Conservation (phyloP, 2,113 vertebrate genomes). For the Cryptomyrus ogoouensis region DNA sequence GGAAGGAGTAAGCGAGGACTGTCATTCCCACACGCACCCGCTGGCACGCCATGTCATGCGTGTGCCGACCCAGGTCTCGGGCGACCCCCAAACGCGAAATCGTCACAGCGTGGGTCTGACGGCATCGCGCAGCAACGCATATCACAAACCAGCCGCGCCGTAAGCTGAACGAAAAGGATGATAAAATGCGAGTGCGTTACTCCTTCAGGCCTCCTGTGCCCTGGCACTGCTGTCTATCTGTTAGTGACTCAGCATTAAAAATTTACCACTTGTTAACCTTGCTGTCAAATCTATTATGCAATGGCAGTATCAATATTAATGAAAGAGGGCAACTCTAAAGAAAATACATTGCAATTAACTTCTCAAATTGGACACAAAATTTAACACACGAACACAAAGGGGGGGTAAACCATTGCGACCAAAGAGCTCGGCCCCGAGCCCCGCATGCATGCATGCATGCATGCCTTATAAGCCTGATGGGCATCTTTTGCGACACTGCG, state of each 20-base stretch:
- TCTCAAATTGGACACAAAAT: neutral
- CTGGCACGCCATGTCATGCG: neutral
- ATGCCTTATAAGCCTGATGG: neutral
- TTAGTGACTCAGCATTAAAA: constrained; percentile 38
- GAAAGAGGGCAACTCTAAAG: constrained; percentile 23
- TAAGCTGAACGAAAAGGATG: too few relatives aligned
- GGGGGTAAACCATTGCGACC: neutral
- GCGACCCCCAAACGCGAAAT: fast-evolving
- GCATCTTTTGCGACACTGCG: neutral
- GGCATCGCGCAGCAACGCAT: neutral
- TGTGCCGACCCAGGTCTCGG: neutral
- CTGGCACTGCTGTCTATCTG: constrained; percentile 27
- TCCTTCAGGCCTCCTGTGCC: neutral
- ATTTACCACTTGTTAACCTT: constrained; percentile 38
- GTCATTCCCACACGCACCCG: neutral
- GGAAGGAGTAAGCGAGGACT: neutral
- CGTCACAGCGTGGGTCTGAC: neutral
- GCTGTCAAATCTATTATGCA: constrained; percentile 34
- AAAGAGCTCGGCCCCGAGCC: neutral
- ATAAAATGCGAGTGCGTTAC: neutral
- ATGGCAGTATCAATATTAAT: constrained; percentile 40
- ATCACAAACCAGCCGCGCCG: neutral
- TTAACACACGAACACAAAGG: neutral
- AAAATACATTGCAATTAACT: neutral
- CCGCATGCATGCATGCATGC: too few relatives aligned